Base-by-base conservation (phyloP, 2,888 invertebrate genomes). In the Lampropteryx suffumata region DNA sequence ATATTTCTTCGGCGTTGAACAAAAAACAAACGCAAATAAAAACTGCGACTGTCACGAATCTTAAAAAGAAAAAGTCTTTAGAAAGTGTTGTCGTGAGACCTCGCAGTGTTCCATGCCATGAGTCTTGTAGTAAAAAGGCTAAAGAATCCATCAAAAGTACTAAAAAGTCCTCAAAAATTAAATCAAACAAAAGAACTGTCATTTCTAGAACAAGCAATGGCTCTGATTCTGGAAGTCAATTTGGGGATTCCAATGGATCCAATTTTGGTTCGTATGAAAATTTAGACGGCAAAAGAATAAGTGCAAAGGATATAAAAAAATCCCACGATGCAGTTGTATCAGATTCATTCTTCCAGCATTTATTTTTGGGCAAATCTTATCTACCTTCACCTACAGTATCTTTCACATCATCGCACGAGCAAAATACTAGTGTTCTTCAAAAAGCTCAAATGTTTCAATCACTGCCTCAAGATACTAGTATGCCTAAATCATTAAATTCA, bases 341-440 rank as follows among this genome's bases (percentile, higher is more conserved):
- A 0, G 91, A 94, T 69, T 91, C 91, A 0, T 95, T 95, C 69
- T 95, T 95, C 64, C 94, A 94, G 75, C 92, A 94, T 76, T 86
- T 95, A 12, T 93, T 95, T 65, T 76, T 95, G 27, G 83, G 93
- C 48, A 91, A 92, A 56, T 62, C 84, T 13, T 61, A 55, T 29
- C 50, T 63, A 9, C 69, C 52, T 40, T 33, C 47, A 33, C 41
- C 76, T 26, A 62, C 64, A 9, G 39, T 65, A 61, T 57, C 76
- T 54, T 74, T 71, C 62, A 69, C 76, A 9, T 55, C 76, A 9
- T 55, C 69, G 36, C 61, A 50, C 6, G 82, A 86, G 33, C 90
- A 90, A 55, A 91, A 85, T 57, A 91, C 93, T 1, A 91, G 93
- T 42, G 93, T 96, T 11, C 80, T 93, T 39, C 94, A 95, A 71